Conservation (phyloP, 1,140 invertebrate genomes). For the Cydia strobilella region DNA sequence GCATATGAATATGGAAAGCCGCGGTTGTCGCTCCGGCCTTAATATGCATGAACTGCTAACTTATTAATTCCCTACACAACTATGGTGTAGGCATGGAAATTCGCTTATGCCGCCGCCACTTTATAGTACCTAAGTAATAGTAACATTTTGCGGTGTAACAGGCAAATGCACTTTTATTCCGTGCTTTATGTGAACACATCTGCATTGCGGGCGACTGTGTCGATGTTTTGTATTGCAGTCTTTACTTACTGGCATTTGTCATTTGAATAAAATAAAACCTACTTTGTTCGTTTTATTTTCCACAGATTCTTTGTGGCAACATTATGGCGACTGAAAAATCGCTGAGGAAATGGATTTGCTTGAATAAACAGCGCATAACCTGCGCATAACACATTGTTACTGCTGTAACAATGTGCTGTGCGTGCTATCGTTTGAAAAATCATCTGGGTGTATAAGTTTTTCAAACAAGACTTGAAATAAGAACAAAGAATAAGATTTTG, state of each 20-base stretch:
- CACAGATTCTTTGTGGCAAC: background rate
- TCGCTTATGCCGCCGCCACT: conserved; percentile 40
- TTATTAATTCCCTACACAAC: conserved; percentile 63
- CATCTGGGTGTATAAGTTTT: no score
- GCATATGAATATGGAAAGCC: conserved; percentile 57
- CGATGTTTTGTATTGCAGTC: conserved; percentile 16
- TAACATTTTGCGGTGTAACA: conserved; percentile 16
- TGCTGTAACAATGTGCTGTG: no score
- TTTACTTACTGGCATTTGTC: conserved; percentile 21
- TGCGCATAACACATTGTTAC: background rate
- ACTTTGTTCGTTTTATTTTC: conserved; percentile 11
- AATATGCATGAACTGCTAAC: conserved; percentile 66
- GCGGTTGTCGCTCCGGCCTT: conserved; percentile 49
- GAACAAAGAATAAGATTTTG: no score
- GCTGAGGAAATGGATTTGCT: background rate
- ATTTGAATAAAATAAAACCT: conserved; percentile 16
- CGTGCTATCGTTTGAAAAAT: no score
- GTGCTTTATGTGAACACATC: conserved; percentile 19
- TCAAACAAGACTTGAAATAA: no score
- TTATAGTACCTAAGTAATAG: conserved; percentile 10
- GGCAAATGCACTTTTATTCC: conserved; percentile 30
- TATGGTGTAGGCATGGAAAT: conserved; percentile 50
- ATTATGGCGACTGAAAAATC: background rate
- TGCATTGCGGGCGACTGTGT: conserved; percentile 26
- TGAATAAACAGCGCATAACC: background rate